phyloP scores from a whole-genome alignment of 2,113 vertebrate genomes.

The Cynopterus brachyotis region DNA sequence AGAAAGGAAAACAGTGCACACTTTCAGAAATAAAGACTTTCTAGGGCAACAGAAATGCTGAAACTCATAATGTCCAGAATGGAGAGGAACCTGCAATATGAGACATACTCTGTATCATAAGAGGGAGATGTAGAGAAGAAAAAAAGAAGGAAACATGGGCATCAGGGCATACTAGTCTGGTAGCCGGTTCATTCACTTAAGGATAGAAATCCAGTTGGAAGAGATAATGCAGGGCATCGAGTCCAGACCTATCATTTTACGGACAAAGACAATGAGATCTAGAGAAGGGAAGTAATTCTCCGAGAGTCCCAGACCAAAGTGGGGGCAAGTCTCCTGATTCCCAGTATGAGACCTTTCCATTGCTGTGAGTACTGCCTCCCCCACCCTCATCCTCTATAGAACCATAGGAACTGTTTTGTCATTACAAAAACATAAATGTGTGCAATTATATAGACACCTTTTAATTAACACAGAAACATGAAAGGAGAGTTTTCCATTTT shows the following conservation, averaged over 20 bases:
- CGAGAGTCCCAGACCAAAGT: not conserved
- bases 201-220: not conserved
- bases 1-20: not conserved
- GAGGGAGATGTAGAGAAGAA: not conserved
- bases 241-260: not conserved
- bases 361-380: not conserved
- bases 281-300: not conserved
- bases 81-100: constrained; percentile 7
- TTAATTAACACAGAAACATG: not conserved
- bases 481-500: not conserved
- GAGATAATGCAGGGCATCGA: not conserved
- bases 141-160: not conserved
- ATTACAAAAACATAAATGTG: not conserved
- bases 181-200: not conserved
- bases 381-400: not conserved
- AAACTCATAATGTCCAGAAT: constrained; percentile 12
- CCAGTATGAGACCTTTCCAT: not conserved
- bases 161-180: not conserved
- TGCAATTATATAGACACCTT: not conserved
- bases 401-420: not conserved
- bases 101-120: not conserved
- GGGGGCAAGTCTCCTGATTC: not conserved
- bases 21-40: constrained; percentile 36
- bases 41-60: constrained; percentile 58
- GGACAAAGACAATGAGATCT: not conserved